Percentiles rank a stretch among this genome's conserved stretches.
These are phyloP conservation scores for Myotis planiceps DNA, from an alignment of 2,797 vertebrate species.

Conservation along the genomic window DNA sequence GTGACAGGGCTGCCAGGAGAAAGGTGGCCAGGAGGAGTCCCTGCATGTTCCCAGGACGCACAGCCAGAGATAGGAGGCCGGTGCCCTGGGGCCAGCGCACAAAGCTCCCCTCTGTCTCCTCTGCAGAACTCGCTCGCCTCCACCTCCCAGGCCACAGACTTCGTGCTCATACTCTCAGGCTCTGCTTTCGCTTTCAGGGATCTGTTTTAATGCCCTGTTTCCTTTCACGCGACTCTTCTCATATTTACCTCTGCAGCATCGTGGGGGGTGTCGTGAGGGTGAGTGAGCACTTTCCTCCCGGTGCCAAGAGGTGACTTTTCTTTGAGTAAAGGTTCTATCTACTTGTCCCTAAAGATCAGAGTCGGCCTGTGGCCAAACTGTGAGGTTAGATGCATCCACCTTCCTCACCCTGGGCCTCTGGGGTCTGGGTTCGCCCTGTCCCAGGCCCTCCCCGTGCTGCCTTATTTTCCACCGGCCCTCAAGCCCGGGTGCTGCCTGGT, in stretches of 20 bases:
- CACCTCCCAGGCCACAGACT: constrained; percentile 81
- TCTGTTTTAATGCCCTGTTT: constrained; percentile 8
- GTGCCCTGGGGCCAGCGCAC: constrained; percentile 79
- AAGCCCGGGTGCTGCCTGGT: background rate
- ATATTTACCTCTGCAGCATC: background rate
- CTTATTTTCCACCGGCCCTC: background rate
- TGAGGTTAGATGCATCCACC: accelerated
- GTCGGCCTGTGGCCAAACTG: background rate
- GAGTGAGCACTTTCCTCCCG: background rate
- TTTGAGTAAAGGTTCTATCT: background rate
- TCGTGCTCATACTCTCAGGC: constrained; percentile 64
- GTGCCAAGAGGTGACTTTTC: background rate
- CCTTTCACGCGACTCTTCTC: background rate
- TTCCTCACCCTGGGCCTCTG: background rate
- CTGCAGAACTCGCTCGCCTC: constrained; percentile 80
- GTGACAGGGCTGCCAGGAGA: constrained; percentile 90
- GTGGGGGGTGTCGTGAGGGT: background rate
- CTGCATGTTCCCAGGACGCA: constrained; percentile 85
- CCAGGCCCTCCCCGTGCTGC: no score
- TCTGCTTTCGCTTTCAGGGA: constrained; percentile 58
- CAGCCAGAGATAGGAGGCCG: background rate
- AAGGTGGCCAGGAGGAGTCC: constrained; percentile 87
- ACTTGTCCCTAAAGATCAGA: background rate
- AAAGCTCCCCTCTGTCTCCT: constrained; percentile 94
- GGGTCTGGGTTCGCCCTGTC: background rate